These are phyloP conservation scores for Anastrepha ludens DNA, from an alignment of 1,140 invertebrate genomes.

Conservation along the genomic window DNA sequence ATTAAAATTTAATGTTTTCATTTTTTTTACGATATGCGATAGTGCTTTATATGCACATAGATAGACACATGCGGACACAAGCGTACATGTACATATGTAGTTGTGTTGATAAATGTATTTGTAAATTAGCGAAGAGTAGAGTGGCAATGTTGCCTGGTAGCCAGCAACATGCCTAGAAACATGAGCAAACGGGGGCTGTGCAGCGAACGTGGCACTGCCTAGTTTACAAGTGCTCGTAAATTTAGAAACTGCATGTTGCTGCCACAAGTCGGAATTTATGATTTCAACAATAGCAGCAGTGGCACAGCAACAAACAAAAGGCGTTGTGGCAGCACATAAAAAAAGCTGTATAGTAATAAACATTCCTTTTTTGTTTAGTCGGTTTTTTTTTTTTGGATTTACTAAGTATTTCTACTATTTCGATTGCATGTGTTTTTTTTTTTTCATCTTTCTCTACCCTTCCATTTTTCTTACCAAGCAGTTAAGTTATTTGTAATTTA, in stretches of 20 bases:
- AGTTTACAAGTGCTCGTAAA: constrained; percentile 34
- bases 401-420: not conserved
- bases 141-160: constrained; percentile 13
- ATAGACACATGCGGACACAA: not conserved
- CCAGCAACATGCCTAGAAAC: constrained; percentile 3
- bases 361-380: not conserved
- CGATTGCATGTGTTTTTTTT: not conserved
- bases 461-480: not conserved
- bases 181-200: not conserved
- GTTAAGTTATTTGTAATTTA: not conserved
- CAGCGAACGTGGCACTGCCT: not conserved
- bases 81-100: not conserved
- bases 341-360: constrained; percentile 4
- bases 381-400: not conserved
- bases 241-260: constrained; percentile 35
- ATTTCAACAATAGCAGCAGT: constrained; percentile 37
- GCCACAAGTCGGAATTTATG: constrained; percentile 29
- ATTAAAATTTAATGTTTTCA: constrained; percentile 52
- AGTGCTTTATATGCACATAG: not conserved
- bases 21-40: constrained; percentile 38
- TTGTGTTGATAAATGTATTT: not conserved
- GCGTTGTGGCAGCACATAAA: not conserved
- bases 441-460: not conserved
- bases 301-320: not conserved
- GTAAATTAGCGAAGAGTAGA: not conserved